Percentiles rank a stretch among this genome's conserved stretches.
Evolutionary conservation across 2,113 vertebrate species (phyloP).

Genomic region (Redunca redunca): DNA sequence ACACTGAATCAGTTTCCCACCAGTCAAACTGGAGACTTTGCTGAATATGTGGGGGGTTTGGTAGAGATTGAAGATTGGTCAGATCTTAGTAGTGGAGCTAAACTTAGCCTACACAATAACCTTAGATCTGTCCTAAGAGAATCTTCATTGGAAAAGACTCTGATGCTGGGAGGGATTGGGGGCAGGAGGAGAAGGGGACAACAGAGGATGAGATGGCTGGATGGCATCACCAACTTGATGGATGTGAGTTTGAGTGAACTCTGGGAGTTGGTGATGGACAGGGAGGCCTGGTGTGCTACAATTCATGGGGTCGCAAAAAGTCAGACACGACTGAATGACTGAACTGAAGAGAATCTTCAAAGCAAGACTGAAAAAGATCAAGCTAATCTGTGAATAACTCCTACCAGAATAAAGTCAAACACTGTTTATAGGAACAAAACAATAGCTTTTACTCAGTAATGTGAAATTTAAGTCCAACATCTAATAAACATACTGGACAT

Average conservation of each 20-base stretch:
- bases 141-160: too few species aligned
- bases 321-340: too few species aligned
- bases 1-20: not conserved
- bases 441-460: not conserved
- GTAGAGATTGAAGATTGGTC: not conserved
- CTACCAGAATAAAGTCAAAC: not conserved
- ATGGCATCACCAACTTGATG: too few species aligned
- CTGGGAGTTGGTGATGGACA: too few species aligned
- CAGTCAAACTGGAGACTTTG: not conserved
- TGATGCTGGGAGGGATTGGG: too few species aligned
- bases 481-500: not conserved
- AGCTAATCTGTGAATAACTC: conserved; percentile 16
- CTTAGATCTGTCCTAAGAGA: not conserved
- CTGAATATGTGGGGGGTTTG: not conserved
- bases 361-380: conserved; percentile 3
- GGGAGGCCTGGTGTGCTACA: too few species aligned
- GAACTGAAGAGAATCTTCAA: not conserved
- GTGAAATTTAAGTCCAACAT: conserved; percentile 25
- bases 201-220: too few species aligned
- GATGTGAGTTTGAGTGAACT: too few species aligned
- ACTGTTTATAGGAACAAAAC: not conserved
- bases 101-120: not conserved
- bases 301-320: too few species aligned
- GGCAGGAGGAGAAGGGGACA: too few species aligned
- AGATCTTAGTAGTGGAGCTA: not conserved